Evolutionary conservation across 2,113 vertebrate species (phyloP), one percentile per base, ranked within the genome.

Genomic region (Chrysemys picta): DNA sequence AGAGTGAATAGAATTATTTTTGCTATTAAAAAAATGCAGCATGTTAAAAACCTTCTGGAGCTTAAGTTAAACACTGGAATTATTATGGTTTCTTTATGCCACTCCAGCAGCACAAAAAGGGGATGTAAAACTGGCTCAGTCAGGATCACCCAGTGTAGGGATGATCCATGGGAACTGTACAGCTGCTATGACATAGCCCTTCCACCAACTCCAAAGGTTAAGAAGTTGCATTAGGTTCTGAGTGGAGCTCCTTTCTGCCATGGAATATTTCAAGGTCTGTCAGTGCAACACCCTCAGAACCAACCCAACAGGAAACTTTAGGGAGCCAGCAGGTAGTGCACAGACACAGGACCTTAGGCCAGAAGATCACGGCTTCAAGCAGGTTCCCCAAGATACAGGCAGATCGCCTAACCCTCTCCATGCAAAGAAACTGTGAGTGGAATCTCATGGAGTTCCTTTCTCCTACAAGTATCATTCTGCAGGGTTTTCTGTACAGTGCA

Each of bases 261-360:
- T 52, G 69, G 21, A 95, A 90, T 88, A 56, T 84, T 89, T 27
- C 42, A 82, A 89, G n/a, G 80, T 1, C 80, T 87, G 57, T 13
- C 82, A 90, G 79, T 90, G 65, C 79, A 89, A 12, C 24, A 72
- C 0, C 0, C 62, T 78, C 53, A 25, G 38, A 50, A 21, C 65
- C 35, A n/a, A 31, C 35, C 52, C 24, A 5, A 2, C 19, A 2
- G 3, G n/a, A 19, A 52, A 31, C 35, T 89, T 92, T 75, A 88
- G 62, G 69, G 83, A 45, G 9, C 10, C 1, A 2, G n/a, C 53
- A 92, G 86, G n/a, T 54, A 92, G 35, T 57, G 84, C 42, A 83
- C 16, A 0, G 0, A 42, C 25, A 72, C 35, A n/a, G 12, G 35
- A 24, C 80, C 35, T 81, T 50, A n/a, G 50, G 47, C 38, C 89